These are phyloP conservation scores for Chromobotia macracanthus DNA, from an alignment of 2,797 vertebrate species.

Conservation along the genomic window DNA sequence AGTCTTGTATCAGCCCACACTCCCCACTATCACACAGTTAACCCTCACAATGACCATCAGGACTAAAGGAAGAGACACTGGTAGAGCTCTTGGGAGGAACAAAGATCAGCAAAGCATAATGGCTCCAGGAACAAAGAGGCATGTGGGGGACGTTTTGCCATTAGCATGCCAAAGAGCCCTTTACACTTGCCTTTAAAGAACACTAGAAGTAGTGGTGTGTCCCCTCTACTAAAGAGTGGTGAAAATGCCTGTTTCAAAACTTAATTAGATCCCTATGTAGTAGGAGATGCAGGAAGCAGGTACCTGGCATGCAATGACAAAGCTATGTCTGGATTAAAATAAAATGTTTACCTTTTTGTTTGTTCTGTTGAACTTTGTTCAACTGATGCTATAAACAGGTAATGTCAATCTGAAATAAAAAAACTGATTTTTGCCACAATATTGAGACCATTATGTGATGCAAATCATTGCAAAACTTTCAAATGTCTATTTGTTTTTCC, in stretches of 20 bases:
- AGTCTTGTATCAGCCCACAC: not conserved
- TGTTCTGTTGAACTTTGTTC: no score
- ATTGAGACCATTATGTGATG: not conserved
- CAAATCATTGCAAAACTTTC: not conserved
- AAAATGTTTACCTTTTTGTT: no score
- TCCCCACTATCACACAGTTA: not conserved
- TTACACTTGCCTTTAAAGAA: slow-evolving; percentile 9
- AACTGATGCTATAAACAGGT: no score
- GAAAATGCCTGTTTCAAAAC: no score
- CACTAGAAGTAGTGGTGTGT: not conserved
- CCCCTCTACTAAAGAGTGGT: not conserved
- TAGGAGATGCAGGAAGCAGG: not conserved
- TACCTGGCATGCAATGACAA: not conserved
- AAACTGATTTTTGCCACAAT: not conserved
- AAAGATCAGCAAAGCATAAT: slow-evolving; percentile 32
- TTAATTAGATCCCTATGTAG: no score
- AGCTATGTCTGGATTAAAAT: not conserved
- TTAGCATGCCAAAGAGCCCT: slow-evolving; percentile 10
- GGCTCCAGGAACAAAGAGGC: slow-evolving; percentile 11
- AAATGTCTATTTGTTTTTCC: not conserved
- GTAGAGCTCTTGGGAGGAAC: not conserved
- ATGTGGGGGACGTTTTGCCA: not conserved
- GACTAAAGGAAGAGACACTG: slow-evolving; percentile 14
- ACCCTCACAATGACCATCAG: slow-evolving; percentile 11
- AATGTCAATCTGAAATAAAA: no score